These are phyloP conservation scores for Isotomurus palustris DNA, from an alignment of 2,888 invertebrate genomes.

Conservation along the genomic window DNA sequence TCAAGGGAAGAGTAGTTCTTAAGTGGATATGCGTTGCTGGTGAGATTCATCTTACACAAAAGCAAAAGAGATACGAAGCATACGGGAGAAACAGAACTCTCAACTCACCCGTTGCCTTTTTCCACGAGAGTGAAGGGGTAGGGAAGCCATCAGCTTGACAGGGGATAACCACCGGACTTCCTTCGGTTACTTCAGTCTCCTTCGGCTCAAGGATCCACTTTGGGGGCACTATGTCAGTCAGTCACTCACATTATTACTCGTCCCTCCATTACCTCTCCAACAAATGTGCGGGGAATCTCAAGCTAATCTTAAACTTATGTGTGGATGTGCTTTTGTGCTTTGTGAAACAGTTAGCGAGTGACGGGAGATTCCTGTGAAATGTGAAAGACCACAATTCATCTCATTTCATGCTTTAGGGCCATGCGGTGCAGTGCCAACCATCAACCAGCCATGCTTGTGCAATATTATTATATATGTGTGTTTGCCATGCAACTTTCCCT, in stretches of 20 bases:
- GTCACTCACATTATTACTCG: neutral
- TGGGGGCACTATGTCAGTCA: conserved; percentile 49
- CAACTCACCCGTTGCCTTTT: conserved; percentile 49
- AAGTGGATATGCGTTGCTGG: neutral
- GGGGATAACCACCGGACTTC: conserved; percentile 49
- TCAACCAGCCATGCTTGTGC: no score
- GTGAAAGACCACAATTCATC: conserved; percentile 5
- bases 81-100: conserved; percentile 1
- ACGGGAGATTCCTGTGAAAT: no score
- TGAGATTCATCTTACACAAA: neutral
- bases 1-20: neutral
- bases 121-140: conserved; percentile 51
- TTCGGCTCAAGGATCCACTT: conserved; percentile 50
- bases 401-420: no score
- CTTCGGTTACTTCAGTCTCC: conserved; percentile 50
- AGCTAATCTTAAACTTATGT: neutral
- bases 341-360: neutral
- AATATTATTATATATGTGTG: no score
- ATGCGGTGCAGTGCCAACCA: no score
- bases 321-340: neutral
- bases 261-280: neutral
- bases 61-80: neutral
- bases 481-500: no score
- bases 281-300: no score
- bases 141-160: conserved; percentile 53